These are phyloP conservation scores for Mimas tiliae DNA, from an alignment of 2,888 invertebrate genomes.

Conservation along the genomic window DNA sequence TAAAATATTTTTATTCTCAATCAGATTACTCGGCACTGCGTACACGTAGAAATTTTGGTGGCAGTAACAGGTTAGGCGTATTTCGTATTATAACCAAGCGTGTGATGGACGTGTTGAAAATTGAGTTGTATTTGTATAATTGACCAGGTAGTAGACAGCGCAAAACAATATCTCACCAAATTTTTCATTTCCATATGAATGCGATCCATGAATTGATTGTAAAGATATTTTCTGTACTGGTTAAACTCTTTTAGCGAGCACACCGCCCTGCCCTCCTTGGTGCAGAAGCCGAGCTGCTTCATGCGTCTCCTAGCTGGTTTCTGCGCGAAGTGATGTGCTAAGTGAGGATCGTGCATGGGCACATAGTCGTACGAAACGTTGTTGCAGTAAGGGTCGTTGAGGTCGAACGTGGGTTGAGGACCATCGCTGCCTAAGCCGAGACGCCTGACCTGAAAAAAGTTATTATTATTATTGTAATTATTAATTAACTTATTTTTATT, in stretches of 20 bases:
- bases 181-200: slow-evolving; percentile 75
- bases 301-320: slow-evolving; percentile 70
- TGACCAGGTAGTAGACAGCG: no score
- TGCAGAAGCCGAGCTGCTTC: slow-evolving; percentile 82
- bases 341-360: slow-evolving; percentile 84
- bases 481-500: no score
- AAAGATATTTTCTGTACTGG: slow-evolving; percentile 85
- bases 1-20: no score
- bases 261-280: slow-evolving; percentile 84
- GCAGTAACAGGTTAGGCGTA: no score
- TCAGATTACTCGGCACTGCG: no score
- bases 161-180: slow-evolving; percentile 53
- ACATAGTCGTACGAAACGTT: slow-evolving; percentile 82
- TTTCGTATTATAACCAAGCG: no score
- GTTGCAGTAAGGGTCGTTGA: slow-evolving; percentile 77
- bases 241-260: slow-evolving; percentile 87
- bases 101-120: no score
- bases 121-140: no score
- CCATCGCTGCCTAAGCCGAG: slow-evolving; percentile 62
- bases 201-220: slow-evolving; percentile 82
- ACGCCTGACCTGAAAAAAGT: slow-evolving; percentile 61
- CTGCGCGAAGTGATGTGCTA: slow-evolving; percentile 80
- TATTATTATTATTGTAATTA: no score
- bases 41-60: no score
- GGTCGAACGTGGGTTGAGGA: slow-evolving; percentile 67